phyloP scores from a whole-genome alignment of 2,797 vertebrate species.

The Ibycter americanus region DNA sequence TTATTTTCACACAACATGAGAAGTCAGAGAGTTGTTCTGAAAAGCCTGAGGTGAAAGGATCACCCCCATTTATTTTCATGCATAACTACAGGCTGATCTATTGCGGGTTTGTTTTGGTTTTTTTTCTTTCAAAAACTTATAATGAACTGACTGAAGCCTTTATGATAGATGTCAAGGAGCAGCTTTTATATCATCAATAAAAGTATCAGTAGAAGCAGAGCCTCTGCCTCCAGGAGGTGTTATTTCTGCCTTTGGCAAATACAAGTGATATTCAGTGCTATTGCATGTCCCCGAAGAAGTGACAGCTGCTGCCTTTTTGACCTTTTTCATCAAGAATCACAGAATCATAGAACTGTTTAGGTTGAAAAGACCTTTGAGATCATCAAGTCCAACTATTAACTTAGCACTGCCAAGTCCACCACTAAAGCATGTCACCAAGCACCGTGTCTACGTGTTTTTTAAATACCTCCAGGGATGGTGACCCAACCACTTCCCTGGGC shows the following conservation, averaged over 20 bases:
- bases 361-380: not conserved
- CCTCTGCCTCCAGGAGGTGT: not conserved
- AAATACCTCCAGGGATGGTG: too few relatives aligned
- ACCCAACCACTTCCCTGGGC: too few relatives aligned
- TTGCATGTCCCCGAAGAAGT: not conserved
- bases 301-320: not conserved
- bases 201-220: not conserved
- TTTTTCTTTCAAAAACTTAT: not conserved
- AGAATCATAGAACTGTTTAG: not conserved
- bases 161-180: not conserved
- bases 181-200: not conserved
- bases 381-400: not conserved
- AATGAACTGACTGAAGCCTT: not conserved
- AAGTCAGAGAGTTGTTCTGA: not conserved
- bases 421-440: too few relatives aligned
- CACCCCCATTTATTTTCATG: not conserved
- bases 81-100: not conserved
- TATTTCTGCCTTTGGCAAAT: not conserved
- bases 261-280: not conserved
- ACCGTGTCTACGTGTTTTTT: too few relatives aligned
- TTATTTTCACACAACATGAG: not conserved
- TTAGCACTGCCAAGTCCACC: too few relatives aligned
- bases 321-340: not conserved
- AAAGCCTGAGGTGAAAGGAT: not conserved
- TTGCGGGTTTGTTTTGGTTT: too few relatives aligned